These are phyloP conservation scores for Heliconius ismenius DNA, from an alignment of 2,888 invertebrate species.

Conservation along the genomic window DNA sequence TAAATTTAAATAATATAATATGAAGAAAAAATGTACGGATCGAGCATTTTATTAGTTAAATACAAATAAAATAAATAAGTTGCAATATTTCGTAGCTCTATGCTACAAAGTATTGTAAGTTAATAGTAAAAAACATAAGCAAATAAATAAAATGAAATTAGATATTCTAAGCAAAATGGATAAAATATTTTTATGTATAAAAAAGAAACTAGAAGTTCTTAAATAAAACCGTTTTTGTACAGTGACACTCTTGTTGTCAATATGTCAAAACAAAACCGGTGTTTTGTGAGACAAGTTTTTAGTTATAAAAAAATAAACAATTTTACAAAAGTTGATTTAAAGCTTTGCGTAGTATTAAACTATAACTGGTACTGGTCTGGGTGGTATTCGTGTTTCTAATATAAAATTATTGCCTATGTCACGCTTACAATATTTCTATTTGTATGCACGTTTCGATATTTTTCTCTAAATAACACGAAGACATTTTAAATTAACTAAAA, in stretches of 20 bases:
- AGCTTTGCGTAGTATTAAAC: neutral
- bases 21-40: neutral
- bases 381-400: no score
- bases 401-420: no score
- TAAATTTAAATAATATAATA: neutral
- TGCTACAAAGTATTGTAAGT: no score
- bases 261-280: neutral
- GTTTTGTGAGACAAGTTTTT: neutral
- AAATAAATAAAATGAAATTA: neutral
- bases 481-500: no score
- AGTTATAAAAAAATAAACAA: neutral
- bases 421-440: no score
- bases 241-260: conserved; percentile 9
- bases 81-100: no score
- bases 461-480: no score
- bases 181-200: neutral
- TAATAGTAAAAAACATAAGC: neutral
- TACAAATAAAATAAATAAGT: no score
- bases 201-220: neutral
- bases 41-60: no score
- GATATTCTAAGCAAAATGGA: no score
- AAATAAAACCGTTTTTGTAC: neutral
- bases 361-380: neutral
- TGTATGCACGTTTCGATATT: no score
- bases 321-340: neutral